Conservation (phyloP, 1,140 invertebrate species). For the Procambarus clarkii region DNA sequence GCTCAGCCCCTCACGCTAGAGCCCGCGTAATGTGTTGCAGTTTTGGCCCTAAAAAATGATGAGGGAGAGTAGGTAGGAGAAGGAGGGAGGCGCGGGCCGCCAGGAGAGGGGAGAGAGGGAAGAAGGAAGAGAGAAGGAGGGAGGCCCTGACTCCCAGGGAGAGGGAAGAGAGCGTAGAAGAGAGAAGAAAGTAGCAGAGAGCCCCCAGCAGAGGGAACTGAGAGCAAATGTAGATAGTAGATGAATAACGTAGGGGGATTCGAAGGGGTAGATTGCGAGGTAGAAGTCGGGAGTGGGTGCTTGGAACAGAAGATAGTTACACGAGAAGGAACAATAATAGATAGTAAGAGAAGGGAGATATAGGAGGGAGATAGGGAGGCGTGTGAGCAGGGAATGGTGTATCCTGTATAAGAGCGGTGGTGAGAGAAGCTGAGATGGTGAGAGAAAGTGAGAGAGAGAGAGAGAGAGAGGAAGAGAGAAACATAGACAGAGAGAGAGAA, state of each 20-base stretch:
- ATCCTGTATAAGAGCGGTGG: background rate
- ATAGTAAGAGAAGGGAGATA: background rate
- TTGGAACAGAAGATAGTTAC: too few relatives aligned
- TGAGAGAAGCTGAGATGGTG: background rate
- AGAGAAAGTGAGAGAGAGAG: background rate
- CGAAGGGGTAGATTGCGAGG: slow-evolving; percentile 4
- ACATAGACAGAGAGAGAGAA: slow-evolving; percentile 6
- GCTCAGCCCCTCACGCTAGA: slow-evolving; percentile 14
- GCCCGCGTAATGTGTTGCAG: slow-evolving; percentile 64
- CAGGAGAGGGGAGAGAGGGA: background rate
- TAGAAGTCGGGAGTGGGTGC: too few relatives aligned
- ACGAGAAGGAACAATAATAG: background rate
- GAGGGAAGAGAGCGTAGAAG: background rate
- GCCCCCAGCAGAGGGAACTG: too few relatives aligned
- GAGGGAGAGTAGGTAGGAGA: slow-evolving; percentile 38
- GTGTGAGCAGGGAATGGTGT: background rate
- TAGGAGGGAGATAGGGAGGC: slow-evolving; percentile 17
- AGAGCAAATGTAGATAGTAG: background rate
- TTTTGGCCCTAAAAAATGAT: slow-evolving; percentile 59
- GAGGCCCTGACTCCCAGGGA: background rate
- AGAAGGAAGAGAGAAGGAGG: background rate
- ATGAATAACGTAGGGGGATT: too few relatives aligned
- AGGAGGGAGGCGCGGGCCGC: background rate
- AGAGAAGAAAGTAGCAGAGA: too few relatives aligned
- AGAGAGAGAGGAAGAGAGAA: too few relatives aligned